A percentile compares a stretch with the other conserved stretches of the same genome.
phyloP scores from a whole-genome alignment of 2,888 invertebrate genomes.

The Nyleta sp. region DNA sequence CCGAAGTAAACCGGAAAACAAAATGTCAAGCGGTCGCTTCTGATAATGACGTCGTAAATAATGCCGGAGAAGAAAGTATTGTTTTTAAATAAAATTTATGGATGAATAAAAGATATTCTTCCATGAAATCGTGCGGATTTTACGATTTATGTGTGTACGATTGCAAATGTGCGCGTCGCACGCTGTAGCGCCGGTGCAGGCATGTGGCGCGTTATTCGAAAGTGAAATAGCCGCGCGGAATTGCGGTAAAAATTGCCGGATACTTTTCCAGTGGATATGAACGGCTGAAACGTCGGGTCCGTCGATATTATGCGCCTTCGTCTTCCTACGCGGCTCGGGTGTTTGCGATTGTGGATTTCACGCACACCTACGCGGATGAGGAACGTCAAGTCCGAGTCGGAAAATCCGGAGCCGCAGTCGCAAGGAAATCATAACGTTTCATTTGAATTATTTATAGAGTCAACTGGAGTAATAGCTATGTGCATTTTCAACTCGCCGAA shows the following conservation, averaged over 20 bases:
- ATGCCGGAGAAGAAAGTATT: constrained; percentile 16
- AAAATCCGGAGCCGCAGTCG: constrained; percentile 29
- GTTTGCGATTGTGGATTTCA: constrained; percentile 8
- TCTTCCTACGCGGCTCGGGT: constrained; percentile 20
- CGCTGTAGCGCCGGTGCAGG: too few relatives aligned
- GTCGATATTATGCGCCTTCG: constrained; percentile 9
- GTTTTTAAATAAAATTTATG: constrained; percentile 46
- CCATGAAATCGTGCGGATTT: constrained; percentile 20
- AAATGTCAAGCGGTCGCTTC: too few relatives aligned
- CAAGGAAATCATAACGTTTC: constrained; percentile 76
- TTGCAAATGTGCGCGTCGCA: background rate
- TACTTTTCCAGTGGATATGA: background rate
- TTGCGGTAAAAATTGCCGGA: background rate
- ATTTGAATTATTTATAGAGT: constrained; percentile 79
- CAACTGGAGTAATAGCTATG: background rate
- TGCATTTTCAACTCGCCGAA: background rate
- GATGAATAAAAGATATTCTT: constrained; percentile 39
- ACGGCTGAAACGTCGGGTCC: background rate
- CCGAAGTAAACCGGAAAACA: too few relatives aligned
- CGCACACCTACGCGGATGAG: constrained; percentile 27
- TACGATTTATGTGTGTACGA: constrained; percentile 34
- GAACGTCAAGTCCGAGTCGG: constrained; percentile 22
- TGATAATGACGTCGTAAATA: constrained; percentile 32
- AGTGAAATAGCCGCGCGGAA: background rate
- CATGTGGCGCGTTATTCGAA: constrained; percentile 22